These are phyloP conservation scores for Cheiracanthium punctorium DNA, from an alignment of 2,888 invertebrate genomes.

Conservation along the genomic window DNA sequence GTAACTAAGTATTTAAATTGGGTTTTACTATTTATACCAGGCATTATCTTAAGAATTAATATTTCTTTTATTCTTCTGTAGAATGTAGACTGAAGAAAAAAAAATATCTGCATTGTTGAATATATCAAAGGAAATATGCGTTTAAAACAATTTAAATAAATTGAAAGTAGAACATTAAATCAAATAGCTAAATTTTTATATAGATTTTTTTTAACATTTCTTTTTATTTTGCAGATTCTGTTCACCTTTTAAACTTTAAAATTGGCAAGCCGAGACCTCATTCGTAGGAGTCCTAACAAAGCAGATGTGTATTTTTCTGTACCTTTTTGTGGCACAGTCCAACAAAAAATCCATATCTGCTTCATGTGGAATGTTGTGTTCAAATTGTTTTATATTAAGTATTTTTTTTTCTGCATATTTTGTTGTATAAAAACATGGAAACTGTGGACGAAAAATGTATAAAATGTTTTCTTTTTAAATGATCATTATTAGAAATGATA, in stretches of 20 bases:
- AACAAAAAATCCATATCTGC: constrained; percentile 38
- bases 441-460: background rate
- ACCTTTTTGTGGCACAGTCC: constrained; percentile 27
- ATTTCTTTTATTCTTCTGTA: no score
- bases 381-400: background rate
- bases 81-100: no score
- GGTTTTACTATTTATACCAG: no score
- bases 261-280: constrained; percentile 47
- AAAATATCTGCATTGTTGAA: no score
- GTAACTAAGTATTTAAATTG: no score
- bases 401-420: background rate
- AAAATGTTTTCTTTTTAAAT: background rate
- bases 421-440: background rate
- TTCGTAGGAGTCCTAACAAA: constrained; percentile 26
- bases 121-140: no score
- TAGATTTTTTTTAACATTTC: no score
- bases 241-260: constrained; percentile 64
- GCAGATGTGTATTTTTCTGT: constrained; percentile 47
- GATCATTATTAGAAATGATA: no score
- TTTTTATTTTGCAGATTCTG: constrained; percentile 62
- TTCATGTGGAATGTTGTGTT: background rate
- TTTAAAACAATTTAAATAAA: no score
- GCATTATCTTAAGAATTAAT: no score
- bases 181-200: no score
- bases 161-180: no score